Conservation (phyloP, 2,113 vertebrate species). For the Mesembrinibis cayennensis region DNA sequence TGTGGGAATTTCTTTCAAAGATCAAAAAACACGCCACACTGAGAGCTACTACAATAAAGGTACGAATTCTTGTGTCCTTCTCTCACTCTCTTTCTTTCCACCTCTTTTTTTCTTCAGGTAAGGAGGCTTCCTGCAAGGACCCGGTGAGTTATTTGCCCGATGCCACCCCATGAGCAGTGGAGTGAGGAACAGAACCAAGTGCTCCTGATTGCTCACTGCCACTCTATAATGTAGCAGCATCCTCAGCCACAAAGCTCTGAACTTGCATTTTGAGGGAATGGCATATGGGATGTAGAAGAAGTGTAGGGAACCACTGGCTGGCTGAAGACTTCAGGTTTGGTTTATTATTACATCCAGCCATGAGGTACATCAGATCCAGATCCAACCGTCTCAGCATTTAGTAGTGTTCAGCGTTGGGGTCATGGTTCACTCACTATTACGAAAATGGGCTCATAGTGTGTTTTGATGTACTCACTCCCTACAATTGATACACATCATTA, state of each 20-base stretch:
- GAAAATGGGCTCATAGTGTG: not conserved
- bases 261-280: not conserved
- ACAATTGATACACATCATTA: not conserved
- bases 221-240: not conserved
- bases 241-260: not conserved
- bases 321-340: not conserved
- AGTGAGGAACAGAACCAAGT: not conserved
- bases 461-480: not conserved
- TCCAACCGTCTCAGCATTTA: not conserved
- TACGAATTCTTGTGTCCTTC: not conserved
- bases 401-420: not conserved
- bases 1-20: not conserved
- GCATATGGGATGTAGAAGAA: not conserved
- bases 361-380: not conserved
- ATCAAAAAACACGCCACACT: not conserved
- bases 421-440: not conserved
- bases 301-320: not conserved
- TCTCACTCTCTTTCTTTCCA: not conserved
- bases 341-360: not conserved
- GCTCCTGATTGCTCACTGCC: not conserved
- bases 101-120: accelerated
- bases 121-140: not conserved
- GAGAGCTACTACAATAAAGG: not conserved
- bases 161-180: not conserved
- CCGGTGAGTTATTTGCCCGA: not conserved